Evolutionary conservation across 1,140 invertebrate species (phyloP).

Genomic region (Zaprionus nigranus): DNA sequence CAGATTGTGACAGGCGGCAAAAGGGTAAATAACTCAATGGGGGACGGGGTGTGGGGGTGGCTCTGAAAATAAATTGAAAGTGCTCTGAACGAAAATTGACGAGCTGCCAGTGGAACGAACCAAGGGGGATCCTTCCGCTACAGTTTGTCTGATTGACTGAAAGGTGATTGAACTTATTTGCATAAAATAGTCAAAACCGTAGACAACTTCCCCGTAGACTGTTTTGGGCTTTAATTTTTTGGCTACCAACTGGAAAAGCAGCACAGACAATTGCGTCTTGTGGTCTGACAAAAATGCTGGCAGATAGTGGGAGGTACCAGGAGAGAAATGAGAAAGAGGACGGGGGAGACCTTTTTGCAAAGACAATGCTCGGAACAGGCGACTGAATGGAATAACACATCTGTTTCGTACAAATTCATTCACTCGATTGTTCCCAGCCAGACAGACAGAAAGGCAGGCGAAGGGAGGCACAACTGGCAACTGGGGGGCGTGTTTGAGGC

Average conservation of each 20-base stretch:
- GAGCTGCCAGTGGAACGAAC: conserved; percentile 45
- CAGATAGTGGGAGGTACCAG: not conserved
- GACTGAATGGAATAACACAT: conserved; percentile 57
- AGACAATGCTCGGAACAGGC: conserved; percentile 35
- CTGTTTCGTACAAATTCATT: conserved; percentile 75
- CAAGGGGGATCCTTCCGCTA: conserved; percentile 41
- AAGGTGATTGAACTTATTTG: conserved; percentile 77
- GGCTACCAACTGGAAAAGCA: conserved; percentile 5
- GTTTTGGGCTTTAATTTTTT: conserved; percentile 53
- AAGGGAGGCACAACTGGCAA: too few relatives aligned
- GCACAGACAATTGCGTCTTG: conserved; percentile 61
- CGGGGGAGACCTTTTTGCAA: conserved; percentile 31
- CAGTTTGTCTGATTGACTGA: conserved; percentile 62
- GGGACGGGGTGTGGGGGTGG: conserved; percentile 22
- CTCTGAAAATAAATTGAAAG: conserved; percentile 74
- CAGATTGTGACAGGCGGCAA: conserved; percentile 75
- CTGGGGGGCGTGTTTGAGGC: not conserved
- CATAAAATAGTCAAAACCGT: conserved; percentile 62
- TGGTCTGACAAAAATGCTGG: conserved; percentile 58
- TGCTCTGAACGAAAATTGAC: conserved; percentile 71
- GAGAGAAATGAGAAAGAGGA: not conserved
- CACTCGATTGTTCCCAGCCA: conserved; percentile 65
- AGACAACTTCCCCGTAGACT: conserved; percentile 38
- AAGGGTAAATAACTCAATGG: conserved; percentile 69
- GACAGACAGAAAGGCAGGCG: conserved; percentile 38